Base-by-base conservation (phyloP, 1,140 invertebrate genomes). In the Bombus confusus region DNA sequence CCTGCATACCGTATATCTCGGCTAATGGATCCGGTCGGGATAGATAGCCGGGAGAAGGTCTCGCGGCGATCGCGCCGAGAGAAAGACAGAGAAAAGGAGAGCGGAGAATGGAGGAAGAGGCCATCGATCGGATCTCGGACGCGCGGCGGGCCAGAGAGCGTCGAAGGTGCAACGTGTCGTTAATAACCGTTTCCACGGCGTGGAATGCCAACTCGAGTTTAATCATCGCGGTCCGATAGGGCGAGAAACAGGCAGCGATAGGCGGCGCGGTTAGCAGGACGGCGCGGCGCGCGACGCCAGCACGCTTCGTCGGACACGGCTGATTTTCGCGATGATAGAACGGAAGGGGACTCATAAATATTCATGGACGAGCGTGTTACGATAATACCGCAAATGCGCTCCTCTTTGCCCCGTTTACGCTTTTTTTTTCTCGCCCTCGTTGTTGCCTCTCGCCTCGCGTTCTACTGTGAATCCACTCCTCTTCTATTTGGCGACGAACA, bases 141-240 rank as follows among this genome's bases (percentile, higher is more conserved):
- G 69, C 64, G 43, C 59, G 34, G 47, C 71, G 57, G 37, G 13
- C 71, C n/a, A 18, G 34, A 41, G 47, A 82, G 47, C 75, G 47
- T 80, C 52, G 71, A 80, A 90, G 88, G 86, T 73, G 80, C 75
- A 68, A 86, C 86, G 83, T 75, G 82, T 88, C 83, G 86, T 90
- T 90, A 90, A 90, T 90, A 90, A 90, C 83, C 68, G 81, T 86
- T 82, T 90, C 78, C 89, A 76, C 85, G 52, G 31, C 18, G 86
- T 66, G 89, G 88, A 87, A 90, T 90, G 86, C 83, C 88, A 73
- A 72, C 64, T 87, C 88, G 88, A 39, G 79, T 90, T 90, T 90
- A 90, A 90, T 90, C 89, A 87, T 85, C 80, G 82, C 41, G 66
- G 73, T 28, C 66, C 78, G 71, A 80, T 75, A 81, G 39, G 80